Base-by-base conservation (phyloP, 2,888 invertebrate species). In the Melinaea marsaeus region DNA sequence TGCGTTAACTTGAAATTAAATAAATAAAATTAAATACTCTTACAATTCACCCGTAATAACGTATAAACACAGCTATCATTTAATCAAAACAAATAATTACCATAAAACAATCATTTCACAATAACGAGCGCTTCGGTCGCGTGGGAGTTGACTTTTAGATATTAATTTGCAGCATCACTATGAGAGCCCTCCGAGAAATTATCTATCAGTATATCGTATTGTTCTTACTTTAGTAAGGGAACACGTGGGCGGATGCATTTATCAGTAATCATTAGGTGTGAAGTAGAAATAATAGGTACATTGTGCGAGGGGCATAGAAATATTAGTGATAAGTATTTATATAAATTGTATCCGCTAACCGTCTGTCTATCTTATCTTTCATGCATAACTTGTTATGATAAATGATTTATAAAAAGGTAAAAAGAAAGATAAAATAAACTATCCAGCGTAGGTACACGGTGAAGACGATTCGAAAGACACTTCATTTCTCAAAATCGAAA, bases 171-270 rank as follows among this genome's bases (percentile, higher is more conserved):
- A 75, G 73, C 60, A 66, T 72, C 69, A 69, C 72, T 73, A 78
- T 76, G 76, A 78, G 78, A 78, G 77, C 71, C 71, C 73, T 75
- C 61, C 69, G 75, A 73, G 78, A 78, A 78, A 74, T 65, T 67
- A 71, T 72, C 69, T 72, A 61, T 48, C 59, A 32, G 13, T 48
- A 58, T 55, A 58, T 58, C 57, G 61, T 59, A 60, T 65, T 65
- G 60, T 65, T 67, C 35, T 57, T 55, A 57, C 54, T 51, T 32
- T 32, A 2, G 13, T 37, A 42, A 6, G 35, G 9, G 47, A 55
- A 62, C 55, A n/a, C 56, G 45, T 58, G 11, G 56, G 58, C 55
- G 55, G 51, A 47, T 60, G 32, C 51, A 32, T 51, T 32, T 51
- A 51, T 32, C 51, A 32, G 51, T 51, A 32, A 51, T 51, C 51